phyloP scores from a whole-genome alignment of 2,113 vertebrate species.

The Ochotona princeps region DNA sequence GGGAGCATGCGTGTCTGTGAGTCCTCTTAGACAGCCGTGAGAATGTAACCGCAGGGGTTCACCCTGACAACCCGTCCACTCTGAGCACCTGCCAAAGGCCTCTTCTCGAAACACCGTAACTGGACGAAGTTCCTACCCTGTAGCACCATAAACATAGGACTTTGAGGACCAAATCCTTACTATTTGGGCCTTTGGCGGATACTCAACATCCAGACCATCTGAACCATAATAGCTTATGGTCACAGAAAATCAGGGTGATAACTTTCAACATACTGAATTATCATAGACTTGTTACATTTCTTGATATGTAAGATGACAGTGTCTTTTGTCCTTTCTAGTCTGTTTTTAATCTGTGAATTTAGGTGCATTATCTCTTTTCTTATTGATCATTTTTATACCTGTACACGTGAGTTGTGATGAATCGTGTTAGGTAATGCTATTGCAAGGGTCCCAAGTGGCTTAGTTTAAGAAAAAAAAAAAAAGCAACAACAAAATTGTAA shows the following conservation, averaged over 20 bases:
- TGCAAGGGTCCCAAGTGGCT: slow-evolving; percentile 15
- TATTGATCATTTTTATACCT: slow-evolving; percentile 25
- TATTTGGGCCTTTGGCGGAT: too few species aligned
- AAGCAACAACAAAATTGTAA: slow-evolving; percentile 47
- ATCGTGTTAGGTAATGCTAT: slow-evolving; percentile 52
- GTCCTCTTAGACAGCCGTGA: too few species aligned
- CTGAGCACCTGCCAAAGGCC: too few species aligned
- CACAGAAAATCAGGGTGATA: slow-evolving; percentile 73
- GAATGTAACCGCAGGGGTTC: too few species aligned
- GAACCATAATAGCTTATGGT: slow-evolving; percentile 48
- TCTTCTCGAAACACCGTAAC: too few species aligned
- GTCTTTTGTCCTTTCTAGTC: slow-evolving; percentile 74
- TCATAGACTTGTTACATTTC: slow-evolving; percentile 56
- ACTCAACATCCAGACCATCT: too few species aligned
- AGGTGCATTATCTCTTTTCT: slow-evolving; percentile 1
- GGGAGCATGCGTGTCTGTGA: too few species aligned
- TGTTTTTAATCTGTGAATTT: slow-evolving; percentile 74
- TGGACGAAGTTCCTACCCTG: too few species aligned
- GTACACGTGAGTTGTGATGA: slow-evolving; percentile 51
- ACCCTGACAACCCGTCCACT: too few species aligned
- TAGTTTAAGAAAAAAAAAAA: slow-evolving; percentile 70
- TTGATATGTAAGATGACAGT: slow-evolving; percentile 73
- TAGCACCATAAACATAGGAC: too few species aligned
- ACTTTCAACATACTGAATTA: slow-evolving; percentile 61
- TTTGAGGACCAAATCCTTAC: too few species aligned